phyloP scores from a whole-genome alignment of 1,140 invertebrate genomes.

The Anthonomus grandis region DNA sequence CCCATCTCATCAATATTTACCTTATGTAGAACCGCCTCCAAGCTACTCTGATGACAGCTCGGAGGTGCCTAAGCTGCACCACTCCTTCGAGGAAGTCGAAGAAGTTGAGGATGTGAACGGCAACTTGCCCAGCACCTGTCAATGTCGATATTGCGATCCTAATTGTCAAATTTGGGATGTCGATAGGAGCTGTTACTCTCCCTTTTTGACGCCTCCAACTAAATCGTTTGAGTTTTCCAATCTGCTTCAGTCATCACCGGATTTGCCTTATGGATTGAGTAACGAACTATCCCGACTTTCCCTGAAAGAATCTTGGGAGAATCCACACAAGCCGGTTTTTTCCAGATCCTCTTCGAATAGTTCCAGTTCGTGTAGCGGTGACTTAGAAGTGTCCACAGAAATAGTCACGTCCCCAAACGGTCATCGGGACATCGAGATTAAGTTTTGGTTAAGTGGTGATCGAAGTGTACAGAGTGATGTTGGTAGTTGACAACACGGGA shows the following conservation, averaged over 20 bases:
- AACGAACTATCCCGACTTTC: slow-evolving; percentile 30
- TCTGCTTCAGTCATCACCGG: neutral
- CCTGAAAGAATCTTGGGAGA: slow-evolving; percentile 28
- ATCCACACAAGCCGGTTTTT: slow-evolving; percentile 18
- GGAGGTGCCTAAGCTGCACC: slow-evolving; percentile 44
- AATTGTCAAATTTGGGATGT: slow-evolving; percentile 74
- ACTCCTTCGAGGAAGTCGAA: slow-evolving; percentile 49
- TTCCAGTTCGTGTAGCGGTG: slow-evolving; percentile 46
- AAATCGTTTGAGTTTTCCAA: slow-evolving; percentile 27
- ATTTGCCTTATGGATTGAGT: too few species aligned
- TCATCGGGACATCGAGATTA: slow-evolving; percentile 73
- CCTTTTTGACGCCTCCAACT: slow-evolving; percentile 50
- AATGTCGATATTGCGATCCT: slow-evolving; percentile 77
- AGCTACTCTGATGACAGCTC: slow-evolving; percentile 20
- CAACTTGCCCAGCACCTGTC: slow-evolving; percentile 57
- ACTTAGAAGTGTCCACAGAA: slow-evolving; percentile 70
- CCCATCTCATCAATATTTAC: neutral
- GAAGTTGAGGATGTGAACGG: slow-evolving; percentile 44
- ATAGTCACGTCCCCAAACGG: slow-evolving; percentile 74
- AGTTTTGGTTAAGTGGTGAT: slow-evolving; percentile 55
- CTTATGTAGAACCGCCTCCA: slow-evolving; percentile 26
- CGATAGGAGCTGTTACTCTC: slow-evolving; percentile 54
- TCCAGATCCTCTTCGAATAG: slow-evolving; percentile 22
- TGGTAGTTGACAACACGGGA: too few species aligned
- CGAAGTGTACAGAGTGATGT: slow-evolving; percentile 14